These are phyloP conservation scores for Battus philenor DNA, from an alignment of 1,140 invertebrate genomes.

Conservation along the genomic window DNA sequence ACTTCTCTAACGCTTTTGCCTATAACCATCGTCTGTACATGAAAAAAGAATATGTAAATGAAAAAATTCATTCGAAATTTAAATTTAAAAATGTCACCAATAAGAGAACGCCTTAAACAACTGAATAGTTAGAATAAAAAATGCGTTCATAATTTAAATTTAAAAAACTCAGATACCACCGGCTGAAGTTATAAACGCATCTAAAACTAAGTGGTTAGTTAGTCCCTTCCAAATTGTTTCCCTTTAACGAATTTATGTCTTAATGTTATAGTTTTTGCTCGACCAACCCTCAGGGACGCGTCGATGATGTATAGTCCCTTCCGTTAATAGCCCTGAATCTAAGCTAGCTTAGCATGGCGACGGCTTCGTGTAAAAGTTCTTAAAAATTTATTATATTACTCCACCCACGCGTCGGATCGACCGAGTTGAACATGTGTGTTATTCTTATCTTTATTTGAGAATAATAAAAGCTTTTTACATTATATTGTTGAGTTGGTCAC, in stretches of 20 bases:
- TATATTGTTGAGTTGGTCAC: constrained; percentile 7
- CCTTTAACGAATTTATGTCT: constrained; percentile 25
- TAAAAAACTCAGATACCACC: no score
- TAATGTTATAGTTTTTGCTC: constrained; percentile 25
- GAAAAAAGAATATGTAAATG: neutral
- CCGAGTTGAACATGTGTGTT: constrained; percentile 11
- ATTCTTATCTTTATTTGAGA: constrained; percentile 13
- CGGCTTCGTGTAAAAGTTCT: constrained; percentile 2
- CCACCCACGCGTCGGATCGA: constrained; percentile 1
- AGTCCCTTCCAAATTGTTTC: constrained; percentile 19
- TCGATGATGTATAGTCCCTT: constrained; percentile 8
- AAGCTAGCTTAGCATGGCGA: constrained; percentile 1
- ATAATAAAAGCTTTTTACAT: constrained; percentile 17
- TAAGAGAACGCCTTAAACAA: no score
- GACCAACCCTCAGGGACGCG: constrained; percentile 15
- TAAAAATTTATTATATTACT: constrained; percentile 15
- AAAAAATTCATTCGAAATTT: no score
- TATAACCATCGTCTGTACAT: no score
- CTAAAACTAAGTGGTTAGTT: constrained; percentile 5
- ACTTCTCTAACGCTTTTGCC: no score
- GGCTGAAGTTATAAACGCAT: no score
- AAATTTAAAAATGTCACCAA: no score
- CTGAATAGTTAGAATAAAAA: no score
- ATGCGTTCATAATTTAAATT: no score
- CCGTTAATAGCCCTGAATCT: constrained; percentile 8